phyloP scores from a whole-genome alignment of 2,888 invertebrate species.

The Drosophila buzzatii region DNA sequence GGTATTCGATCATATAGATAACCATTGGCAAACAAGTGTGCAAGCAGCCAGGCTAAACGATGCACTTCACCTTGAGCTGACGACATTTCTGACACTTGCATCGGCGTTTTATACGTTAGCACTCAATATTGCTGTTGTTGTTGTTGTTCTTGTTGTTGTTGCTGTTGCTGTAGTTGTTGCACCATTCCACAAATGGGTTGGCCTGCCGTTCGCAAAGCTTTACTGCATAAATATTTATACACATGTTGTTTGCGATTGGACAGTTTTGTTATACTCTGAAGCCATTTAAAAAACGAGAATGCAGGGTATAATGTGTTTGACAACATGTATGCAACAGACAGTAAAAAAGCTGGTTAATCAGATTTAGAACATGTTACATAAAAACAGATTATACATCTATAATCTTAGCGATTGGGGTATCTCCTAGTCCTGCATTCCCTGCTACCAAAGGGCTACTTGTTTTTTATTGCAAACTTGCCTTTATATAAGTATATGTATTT shows the following conservation, averaged over 20 bases:
- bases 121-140: slow-evolving; percentile 19
- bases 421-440: background rate
- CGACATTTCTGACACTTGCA: slow-evolving; percentile 60
- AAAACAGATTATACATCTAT: background rate
- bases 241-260: slow-evolving; percentile 30
- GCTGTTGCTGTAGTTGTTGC: slow-evolving; percentile 6
- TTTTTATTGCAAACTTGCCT: slow-evolving; percentile 14
- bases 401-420: background rate
- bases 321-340: background rate
- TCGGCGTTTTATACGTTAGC: slow-evolving; percentile 37
- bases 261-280: slow-evolving; percentile 5
- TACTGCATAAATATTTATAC: slow-evolving; percentile 43
- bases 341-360: too few species aligned
- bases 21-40: slow-evolving; percentile 31
- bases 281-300: background rate
- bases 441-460: background rate
- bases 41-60: slow-evolving; percentile 29
- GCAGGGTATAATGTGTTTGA: background rate
- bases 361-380: background rate
- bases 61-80: slow-evolving; percentile 64
- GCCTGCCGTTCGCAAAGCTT: slow-evolving; percentile 27
- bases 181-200: slow-evolving; percentile 19
- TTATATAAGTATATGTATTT: slow-evolving; percentile 13
- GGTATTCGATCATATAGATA: slow-evolving; percentile 36
- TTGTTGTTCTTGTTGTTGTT: slow-evolving; percentile 3